Base-by-base conservation (phyloP, 2,888 invertebrate species). In the Drosophila peninsularis region DNA sequence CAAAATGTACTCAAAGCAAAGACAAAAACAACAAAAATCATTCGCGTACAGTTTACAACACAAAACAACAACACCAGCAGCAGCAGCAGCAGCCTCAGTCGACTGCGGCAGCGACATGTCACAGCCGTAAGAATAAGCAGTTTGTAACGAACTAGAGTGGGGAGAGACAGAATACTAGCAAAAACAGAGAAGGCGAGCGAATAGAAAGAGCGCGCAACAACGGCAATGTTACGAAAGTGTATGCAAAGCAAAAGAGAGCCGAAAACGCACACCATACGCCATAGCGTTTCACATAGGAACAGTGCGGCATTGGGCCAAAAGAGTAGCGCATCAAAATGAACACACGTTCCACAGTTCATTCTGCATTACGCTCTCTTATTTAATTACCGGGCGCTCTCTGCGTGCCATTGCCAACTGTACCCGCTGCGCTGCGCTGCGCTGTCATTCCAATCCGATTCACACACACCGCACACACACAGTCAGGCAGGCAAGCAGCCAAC, bases 121-220 rank as follows among this genome's bases (percentile, higher is more conserved):
- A 11, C 54, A 27, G 32, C 30, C 34, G 56, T 60, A 75, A 78
- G 76, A 72, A 65, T 64, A 62, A 88, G 77, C 84, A 78, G 84
- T 75, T 78, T 84, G 78, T 82, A 88, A 87, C 86, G 87, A 89
- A 87, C 83, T 68, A 85, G 87, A 76, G 88, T 89, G 82, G 85
- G 82, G 88, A 87, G 84, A 73, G 82, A 60, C 75, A 79, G 68
- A 89, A 71, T 72, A 64, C 75, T 67, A 86, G 75, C 85, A 87
- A 85, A 85, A 84, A 80, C 83, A 80, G 80, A 79, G 85, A 70
- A 70, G 70, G 70, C 71, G 44, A 69, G 61, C 44, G 56, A 49
- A 5, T 21, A 10, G 36, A 14, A 56, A 55, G 60, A 50, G 56
- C 34, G 56, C 34, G 34, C 50, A 50, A 24, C 21, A 39, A 53